These are phyloP conservation scores for Rhimphoctona megacephalus DNA, from an alignment of 2,888 invertebrate species.

Conservation along the genomic window DNA sequence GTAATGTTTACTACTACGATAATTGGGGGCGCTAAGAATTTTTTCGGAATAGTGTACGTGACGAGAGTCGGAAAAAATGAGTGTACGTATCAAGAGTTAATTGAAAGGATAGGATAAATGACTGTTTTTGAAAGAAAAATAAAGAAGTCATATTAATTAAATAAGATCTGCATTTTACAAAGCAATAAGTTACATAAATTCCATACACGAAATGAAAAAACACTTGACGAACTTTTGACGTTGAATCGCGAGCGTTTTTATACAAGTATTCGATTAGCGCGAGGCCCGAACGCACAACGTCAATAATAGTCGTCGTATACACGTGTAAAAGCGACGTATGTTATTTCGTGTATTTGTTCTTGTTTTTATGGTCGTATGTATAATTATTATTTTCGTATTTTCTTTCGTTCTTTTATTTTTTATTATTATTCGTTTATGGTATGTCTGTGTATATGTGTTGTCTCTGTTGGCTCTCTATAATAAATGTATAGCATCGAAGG, in stretches of 20 bases:
- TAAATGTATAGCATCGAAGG: conserved; percentile 57
- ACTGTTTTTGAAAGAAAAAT: not conserved
- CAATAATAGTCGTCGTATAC: conserved; percentile 59
- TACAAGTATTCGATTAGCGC: conserved; percentile 74
- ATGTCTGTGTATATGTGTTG: conserved; percentile 45
- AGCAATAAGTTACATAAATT: conserved; percentile 84
- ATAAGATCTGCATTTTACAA: conserved; percentile 85
- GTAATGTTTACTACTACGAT: not conserved
- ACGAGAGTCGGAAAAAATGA: not conserved
- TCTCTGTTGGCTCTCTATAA: conserved; percentile 56
- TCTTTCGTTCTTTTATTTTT: conserved; percentile 7
- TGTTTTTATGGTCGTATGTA: conserved; percentile 20
- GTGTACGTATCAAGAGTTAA: not conserved
- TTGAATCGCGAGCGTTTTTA: conserved; percentile 63
- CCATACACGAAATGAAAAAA: conserved; percentile 76
- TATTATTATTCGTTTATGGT: conserved; percentile 24
- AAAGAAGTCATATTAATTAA: conserved; percentile 79
- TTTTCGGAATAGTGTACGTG: not conserved
- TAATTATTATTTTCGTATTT: conserved; percentile 22
- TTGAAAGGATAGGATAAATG: not conserved
- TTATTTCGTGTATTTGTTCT: conserved; percentile 29
- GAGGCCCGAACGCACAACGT: conserved; percentile 45
- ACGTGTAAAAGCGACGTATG: conserved; percentile 67
- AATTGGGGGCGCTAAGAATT: not conserved
- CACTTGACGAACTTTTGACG: conserved; percentile 43